Evolutionary conservation across 2,888 invertebrate genomes (phyloP), one percentile per base, ranked within the genome.

Genomic region (Cyclophora albipunctata): DNA sequence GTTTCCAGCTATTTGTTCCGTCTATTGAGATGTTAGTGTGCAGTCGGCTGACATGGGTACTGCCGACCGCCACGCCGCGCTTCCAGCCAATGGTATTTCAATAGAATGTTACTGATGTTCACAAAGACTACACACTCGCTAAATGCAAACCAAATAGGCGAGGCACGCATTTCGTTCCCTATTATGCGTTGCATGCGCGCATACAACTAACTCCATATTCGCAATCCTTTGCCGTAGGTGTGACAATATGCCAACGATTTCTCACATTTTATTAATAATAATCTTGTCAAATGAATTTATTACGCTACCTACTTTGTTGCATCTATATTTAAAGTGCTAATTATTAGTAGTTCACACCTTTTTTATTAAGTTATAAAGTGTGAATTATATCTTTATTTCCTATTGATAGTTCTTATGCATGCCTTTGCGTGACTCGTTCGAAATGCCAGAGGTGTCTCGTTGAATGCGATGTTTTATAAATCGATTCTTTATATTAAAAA

Each of bases 21-120:
- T 75, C 55, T 55, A 86, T 86, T 84, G 83, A 86, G 84, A 84
- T 78, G 85, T 86, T 84, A 76, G 57, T 63, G 64, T 60, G 59
- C 60, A 55, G 58, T 59, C 62, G 54, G 59, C 62, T 80, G 84
- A 82, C 82, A 76, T 73, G 71, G 70, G 74, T 71, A 75, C 72
- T 67, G 71, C 68, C 69, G 66, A 63, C 59, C 34, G 55, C 52
- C 52, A 57, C 55, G 50, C 63, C 71, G 71, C 71, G 69, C 69
- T 67, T 67, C 64, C 62, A 67, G 63, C 63, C 68, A 66, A 69
- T 67, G 68, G 60, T 70, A 71, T 73, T 77, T 79, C 73, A 78
- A 81, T 81, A 73, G 78, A 75, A 78, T 75, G 78, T 74, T 68
- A 66, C 63, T 67, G 69, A 76, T 79, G 78, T 77, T 73, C 68